phyloP scores from a whole-genome alignment of 2,113 vertebrate genomes.

The Leptocoma aspasia region DNA sequence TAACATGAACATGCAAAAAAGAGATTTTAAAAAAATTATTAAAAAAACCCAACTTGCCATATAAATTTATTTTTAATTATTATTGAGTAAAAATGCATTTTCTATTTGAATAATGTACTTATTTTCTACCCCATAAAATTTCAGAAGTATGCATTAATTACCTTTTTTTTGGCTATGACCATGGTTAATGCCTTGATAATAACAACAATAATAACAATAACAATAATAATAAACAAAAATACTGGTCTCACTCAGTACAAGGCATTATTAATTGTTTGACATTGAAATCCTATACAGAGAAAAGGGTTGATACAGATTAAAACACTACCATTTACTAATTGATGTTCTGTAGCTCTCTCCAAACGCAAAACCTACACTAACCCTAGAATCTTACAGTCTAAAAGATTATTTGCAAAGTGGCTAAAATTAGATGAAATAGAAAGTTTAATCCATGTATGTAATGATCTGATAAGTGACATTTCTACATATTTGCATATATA shows the following conservation, averaged over 20 bases:
- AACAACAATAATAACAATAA: background rate
- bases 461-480: background rate
- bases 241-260: background rate
- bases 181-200: background rate
- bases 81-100: background rate
- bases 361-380: background rate
- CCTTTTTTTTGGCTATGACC: background rate
- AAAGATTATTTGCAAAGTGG: background rate
- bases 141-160: background rate
- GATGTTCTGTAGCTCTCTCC: background rate
- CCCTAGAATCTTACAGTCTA: background rate
- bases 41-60: accelerated
- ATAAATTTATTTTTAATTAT: background rate
- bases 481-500: background rate
- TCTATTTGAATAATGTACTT: background rate
- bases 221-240: background rate
- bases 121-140: background rate
- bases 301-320: background rate
- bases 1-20: background rate
- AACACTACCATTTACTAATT: background rate
- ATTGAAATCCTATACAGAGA: background rate
- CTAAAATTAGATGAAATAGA: background rate
- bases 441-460: background rate
- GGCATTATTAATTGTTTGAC: background rate
- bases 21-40: background rate